Conservation (phyloP, 1,140 invertebrate genomes). For the Drosophila oshimai region DNA sequence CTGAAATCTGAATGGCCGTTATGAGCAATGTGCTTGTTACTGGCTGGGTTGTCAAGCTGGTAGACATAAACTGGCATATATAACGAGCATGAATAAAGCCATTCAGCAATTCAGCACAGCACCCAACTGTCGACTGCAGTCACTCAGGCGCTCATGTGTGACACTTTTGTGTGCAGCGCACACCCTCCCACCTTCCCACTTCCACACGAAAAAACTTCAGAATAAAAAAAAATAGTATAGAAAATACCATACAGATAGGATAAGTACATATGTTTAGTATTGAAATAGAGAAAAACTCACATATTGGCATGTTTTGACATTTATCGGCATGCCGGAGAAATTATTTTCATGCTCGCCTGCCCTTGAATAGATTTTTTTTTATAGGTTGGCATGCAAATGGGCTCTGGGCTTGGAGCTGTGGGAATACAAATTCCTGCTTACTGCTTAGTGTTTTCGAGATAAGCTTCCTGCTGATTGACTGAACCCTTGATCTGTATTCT, state of each 20-base stretch:
- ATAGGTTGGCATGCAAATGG: slow-evolving; percentile 58
- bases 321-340: slow-evolving; percentile 59
- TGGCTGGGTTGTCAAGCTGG: slow-evolving; percentile 1
- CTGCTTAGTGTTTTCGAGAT: slow-evolving; percentile 33
- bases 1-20: slow-evolving; percentile 12
- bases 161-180: slow-evolving; percentile 64
- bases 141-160: slow-evolving; percentile 55
- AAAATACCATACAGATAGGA: neutral
- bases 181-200: slow-evolving; percentile 36
- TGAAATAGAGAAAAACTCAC: slow-evolving; percentile 2
- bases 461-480: slow-evolving; percentile 76
- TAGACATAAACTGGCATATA: slow-evolving; percentile 52
- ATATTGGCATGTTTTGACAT: slow-evolving; percentile 67
- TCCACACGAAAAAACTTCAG: neutral
- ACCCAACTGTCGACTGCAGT: slow-evolving; percentile 45
- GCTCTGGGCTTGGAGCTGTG: no score
- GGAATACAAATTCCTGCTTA: slow-evolving; percentile 1
- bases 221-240: neutral
- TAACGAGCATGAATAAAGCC: slow-evolving; percentile 50
- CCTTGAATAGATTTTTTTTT: no score
- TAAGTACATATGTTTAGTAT: neutral
- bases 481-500: slow-evolving; percentile 47
- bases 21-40: slow-evolving; percentile 19
- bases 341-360: slow-evolving; percentile 75
- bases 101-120: neutral